Base-by-base conservation (phyloP, 2,113 vertebrate species). In the Serranochromis macrocephalus region DNA sequence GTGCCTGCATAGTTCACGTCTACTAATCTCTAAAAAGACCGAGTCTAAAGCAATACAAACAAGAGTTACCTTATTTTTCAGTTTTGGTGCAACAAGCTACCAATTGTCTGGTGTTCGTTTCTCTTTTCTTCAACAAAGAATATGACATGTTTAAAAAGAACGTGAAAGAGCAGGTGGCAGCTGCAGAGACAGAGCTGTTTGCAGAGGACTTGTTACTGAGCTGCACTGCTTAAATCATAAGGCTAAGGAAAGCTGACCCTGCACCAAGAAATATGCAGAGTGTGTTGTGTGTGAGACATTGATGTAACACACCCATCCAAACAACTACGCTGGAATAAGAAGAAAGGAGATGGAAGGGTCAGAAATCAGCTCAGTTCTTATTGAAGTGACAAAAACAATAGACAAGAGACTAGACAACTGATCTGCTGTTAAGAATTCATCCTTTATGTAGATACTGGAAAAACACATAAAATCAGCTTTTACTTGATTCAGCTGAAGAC, bases 251-350 rank as follows among this genome's bases (percentile, higher is more conserved):
- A 90, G 84, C 81, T 87, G 85, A 85, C 81, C 86, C 68, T 26
- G 81, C 81, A 86, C 5, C 73, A 91, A 80, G 87, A 42, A 90
- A 80, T 51, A 73, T 88, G 57, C 84, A 88, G 21, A 51, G 81
- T 84, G 49, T 75, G 80, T 61, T 55, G 40, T 57, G 73, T 57
- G 36, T 17, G 78, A 87, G 81, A 91, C 91, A 88, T 8, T 90
- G 91, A 94, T 91, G 82, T 51, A 94, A 83, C 81, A 90, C 86
- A 81, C 12, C 10, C 87, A 90, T 91, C 84, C 79, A 63, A 53
- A 75, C 21, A 11, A 83, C 58, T 66, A 55, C 82, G 5, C 68
- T 3, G 55, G 55, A 83, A 80, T 61, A 93, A 81, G 63, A 87
- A 85, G 47, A 80, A 40, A 58, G 58, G 45, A 33, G 49, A 47